phyloP scores from a whole-genome alignment of 2,888 invertebrate species.

The Spodoptera littoralis region DNA sequence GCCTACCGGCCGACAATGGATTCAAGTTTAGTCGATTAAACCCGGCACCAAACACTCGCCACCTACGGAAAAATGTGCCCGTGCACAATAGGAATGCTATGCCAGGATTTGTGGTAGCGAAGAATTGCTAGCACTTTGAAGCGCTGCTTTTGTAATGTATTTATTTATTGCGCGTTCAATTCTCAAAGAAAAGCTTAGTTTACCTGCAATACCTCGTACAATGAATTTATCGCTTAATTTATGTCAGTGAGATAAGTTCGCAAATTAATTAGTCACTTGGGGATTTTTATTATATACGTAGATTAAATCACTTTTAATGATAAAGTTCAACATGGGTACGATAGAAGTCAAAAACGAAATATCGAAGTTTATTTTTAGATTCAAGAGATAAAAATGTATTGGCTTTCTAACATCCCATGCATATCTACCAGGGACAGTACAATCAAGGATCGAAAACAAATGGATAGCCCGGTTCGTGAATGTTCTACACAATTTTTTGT shows the following conservation, averaged over 20 bases:
- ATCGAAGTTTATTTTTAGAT: neutral
- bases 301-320: too few relatives aligned
- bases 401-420: too few relatives aligned
- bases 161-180: constrained; percentile 64
- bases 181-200: constrained; percentile 39
- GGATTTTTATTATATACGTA: too few relatives aligned
- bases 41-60: constrained; percentile 70
- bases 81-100: constrained; percentile 66
- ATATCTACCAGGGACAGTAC: neutral
- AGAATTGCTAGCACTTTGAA: constrained; percentile 66
- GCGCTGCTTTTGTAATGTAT: constrained; percentile 53
- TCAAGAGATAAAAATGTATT: too few relatives aligned
- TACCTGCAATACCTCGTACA: constrained; percentile 9
- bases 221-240: too few relatives aligned
- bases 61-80: constrained; percentile 72
- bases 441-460: constrained; percentile 18
- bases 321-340: neutral
- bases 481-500: constrained; percentile 47
- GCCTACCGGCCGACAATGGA: constrained; percentile 68
- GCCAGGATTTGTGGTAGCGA: constrained; percentile 65
- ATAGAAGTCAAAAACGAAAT: neutral
- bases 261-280: constrained; percentile 21
- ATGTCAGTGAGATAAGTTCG: constrained; percentile 7
- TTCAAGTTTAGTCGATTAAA: constrained; percentile 78
- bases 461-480: constrained; percentile 15